phyloP scores from a whole-genome alignment of 2,113 vertebrate genomes.

The Mustela lutreola region DNA sequence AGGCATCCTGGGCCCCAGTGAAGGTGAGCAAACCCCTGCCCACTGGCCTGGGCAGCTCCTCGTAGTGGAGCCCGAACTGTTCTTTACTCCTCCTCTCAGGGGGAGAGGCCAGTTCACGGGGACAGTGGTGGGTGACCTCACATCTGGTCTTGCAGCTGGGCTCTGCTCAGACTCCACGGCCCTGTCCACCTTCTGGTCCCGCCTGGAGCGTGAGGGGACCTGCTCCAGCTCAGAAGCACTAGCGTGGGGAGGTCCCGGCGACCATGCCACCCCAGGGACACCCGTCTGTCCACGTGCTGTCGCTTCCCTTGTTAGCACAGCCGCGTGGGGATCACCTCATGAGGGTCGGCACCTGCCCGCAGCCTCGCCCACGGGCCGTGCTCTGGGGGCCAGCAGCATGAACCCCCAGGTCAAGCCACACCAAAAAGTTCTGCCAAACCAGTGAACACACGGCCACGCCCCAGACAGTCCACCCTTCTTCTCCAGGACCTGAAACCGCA shows the following conservation, averaged over 20 bases:
- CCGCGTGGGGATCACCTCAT: background rate
- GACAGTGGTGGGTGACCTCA: no score
- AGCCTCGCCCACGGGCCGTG: background rate
- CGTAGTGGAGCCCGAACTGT: rapidly evolving
- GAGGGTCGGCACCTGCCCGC: background rate
- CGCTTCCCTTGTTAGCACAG: rapidly evolving
- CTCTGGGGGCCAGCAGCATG: background rate
- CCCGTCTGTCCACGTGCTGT: background rate
- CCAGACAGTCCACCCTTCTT: background rate
- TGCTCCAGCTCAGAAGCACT: background rate
- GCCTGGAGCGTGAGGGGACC: background rate
- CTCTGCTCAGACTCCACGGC: rapidly evolving
- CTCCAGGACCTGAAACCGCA: background rate
- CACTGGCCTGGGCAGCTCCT: no score
- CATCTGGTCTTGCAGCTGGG: no score
- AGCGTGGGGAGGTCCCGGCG: no score
- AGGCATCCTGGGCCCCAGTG: background rate
- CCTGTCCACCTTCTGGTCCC: background rate
- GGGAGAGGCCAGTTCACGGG: background rate
- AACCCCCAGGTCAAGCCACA: background rate
- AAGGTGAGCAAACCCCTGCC: rapidly evolving
- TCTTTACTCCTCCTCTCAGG: background rate
- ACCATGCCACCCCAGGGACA: no score
- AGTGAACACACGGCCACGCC: background rate
- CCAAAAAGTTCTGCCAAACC: background rate